Conservation (phyloP, 2,888 invertebrate species). For the Imbricaverruca yamaguchii region DNA sequence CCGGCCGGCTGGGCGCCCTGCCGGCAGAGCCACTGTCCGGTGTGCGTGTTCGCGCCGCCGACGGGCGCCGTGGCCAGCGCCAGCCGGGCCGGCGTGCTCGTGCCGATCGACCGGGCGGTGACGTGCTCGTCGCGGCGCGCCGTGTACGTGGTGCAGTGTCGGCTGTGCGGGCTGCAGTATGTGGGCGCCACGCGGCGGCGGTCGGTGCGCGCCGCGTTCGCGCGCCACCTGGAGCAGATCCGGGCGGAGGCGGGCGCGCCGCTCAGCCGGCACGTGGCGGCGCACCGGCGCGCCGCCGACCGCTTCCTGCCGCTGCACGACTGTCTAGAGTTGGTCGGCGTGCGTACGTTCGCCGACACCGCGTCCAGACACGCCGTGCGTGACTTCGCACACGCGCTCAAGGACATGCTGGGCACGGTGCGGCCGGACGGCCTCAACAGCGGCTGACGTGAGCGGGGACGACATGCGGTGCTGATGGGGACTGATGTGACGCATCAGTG, state of each 20-base stretch:
- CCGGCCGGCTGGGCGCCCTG: conserved; percentile 9
- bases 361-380: not conserved
- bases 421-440: not conserved
- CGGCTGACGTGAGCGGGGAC: too few relatives aligned
- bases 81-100: not conserved
- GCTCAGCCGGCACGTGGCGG: not conserved
- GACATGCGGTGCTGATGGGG: too few relatives aligned
- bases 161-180: not conserved
- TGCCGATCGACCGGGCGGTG: not conserved
- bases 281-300: not conserved
- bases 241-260: conserved; percentile 12
- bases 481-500: too few relatives aligned
- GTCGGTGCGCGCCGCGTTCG: conserved; percentile 22
- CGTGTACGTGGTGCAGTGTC: not conserved
- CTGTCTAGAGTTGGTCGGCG: not conserved
- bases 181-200: conserved; percentile 17
- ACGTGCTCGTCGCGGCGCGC: not conserved
- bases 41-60: not conserved
- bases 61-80: not conserved
- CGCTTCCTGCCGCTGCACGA: not conserved
- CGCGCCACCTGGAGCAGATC: conserved; percentile 23
- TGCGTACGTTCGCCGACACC: not conserved
- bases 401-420: conserved; percentile 5
- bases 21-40: conserved; percentile 3
- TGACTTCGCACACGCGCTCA: not conserved